Evolutionary conservation across 2,888 invertebrate genomes (phyloP).

Genomic region (Metopia argyrocephala): DNA sequence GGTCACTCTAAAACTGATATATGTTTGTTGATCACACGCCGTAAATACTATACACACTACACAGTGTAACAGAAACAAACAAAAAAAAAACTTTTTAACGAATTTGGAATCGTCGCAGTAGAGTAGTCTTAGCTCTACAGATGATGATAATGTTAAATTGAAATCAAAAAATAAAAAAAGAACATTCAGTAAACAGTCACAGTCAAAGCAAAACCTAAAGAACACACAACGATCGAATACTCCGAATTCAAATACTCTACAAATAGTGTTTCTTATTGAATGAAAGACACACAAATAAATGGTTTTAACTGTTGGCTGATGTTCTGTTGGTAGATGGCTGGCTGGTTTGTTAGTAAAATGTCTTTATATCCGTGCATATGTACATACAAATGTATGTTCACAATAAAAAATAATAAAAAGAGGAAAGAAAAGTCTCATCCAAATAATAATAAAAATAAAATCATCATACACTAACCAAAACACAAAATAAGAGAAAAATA

Average conservation of each 20-base stretch:
- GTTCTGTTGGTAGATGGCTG: conserved; percentile 25
- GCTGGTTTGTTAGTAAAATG: conserved; percentile 51
- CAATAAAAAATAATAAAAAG: conserved; percentile 13
- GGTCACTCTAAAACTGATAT: conserved; percentile 41
- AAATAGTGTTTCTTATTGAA: conserved; percentile 22
- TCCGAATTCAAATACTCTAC: not conserved
- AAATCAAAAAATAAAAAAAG: conserved; percentile 39
- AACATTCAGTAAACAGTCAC: conserved; percentile 55
- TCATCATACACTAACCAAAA: conserved; percentile 55
- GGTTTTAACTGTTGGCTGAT: conserved; percentile 26
- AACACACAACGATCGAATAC: conserved; percentile 44
- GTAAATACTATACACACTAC: conserved; percentile 30
- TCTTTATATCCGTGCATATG: conserved; percentile 3
- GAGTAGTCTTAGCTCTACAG: conserved; percentile 52
- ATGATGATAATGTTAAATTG: conserved; percentile 52
- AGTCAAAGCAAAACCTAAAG: conserved; percentile 49
- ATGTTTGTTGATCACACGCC: conserved; percentile 48
- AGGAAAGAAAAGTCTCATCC: conserved; percentile 59
- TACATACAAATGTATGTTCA: conserved; percentile 39
- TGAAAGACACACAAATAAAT: conserved; percentile 26
- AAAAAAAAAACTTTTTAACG: conserved; percentile 41
- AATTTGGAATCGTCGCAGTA: conserved; percentile 53
- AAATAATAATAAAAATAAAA: conserved; percentile 62
- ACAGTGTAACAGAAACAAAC: conserved; percentile 5
- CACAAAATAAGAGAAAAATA: conserved; percentile 29